Evolutionary conservation across 64 coral and sea anemone genomes (phyloP), one percentile per base, ranked within the genome.

Genomic region (Montipora capricornis): DNA sequence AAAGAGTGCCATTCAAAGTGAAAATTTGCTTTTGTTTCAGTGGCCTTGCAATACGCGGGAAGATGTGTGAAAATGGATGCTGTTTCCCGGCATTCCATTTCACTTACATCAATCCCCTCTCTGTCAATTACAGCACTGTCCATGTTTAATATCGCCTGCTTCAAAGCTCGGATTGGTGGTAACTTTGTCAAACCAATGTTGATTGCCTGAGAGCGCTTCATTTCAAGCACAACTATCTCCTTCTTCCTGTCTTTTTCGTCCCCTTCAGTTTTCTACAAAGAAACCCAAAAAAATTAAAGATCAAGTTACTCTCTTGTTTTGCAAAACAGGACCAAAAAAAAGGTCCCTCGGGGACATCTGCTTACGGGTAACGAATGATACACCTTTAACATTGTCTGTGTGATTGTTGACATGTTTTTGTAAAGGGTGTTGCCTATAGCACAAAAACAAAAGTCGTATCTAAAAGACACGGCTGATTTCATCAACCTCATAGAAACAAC

Each of bases 121-220:
- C 94, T 90, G 52, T 98, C 96, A 70, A 98, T 93, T 16, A 98
- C 96, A 2, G 96, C 92, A 47, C 81, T 98, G 45, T 98, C 96
- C 96, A 98, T 98, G 49, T 69, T 89, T 4, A 93, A 19, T 6
- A 98, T 93, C 3, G 96, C 96, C 60, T 98, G 96, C 71, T 98
- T 98, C 6, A 98, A 73, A 17, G 96, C 85, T 59, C 94, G 69
- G 22, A 98, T 79, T 5, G 96, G 96, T 26, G 96, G 96, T 24
- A 98, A 73, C 85, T 98, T 98, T 6, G 97, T 98, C 26, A 98
- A 91, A 44, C 81, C 97, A 26, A 98, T 98, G 79, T 98, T 98
- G 61, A 98, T 98, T 44, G 88, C 88, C 77, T 98, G 97, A 52
- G 97, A 98, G 57, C 97, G 91, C 71, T 98, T 98, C 82, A 98